Evolutionary conservation across 92 coral and sea anemone genomes (phyloP).

Genomic region (Chrysogorgia sp.): DNA sequence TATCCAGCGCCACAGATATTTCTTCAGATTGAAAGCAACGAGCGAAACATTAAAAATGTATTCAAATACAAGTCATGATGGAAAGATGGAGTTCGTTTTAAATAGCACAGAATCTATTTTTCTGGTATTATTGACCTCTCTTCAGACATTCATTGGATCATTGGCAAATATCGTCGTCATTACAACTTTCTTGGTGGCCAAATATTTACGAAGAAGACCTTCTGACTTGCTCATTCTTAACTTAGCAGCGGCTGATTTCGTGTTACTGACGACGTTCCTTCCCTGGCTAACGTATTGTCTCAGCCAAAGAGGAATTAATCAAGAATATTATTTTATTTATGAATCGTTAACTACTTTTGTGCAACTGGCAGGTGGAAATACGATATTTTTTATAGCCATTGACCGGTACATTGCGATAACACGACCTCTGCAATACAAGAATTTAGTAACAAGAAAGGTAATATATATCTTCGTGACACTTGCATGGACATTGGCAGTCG

Average conservation of each 20-base stretch:
- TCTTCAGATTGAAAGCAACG: too few species aligned
- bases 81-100: neutral
- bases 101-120: neutral
- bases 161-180: neutral
- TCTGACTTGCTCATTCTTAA: conserved; percentile 8
- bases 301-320: neutral
- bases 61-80: too few species aligned
- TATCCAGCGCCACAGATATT: too few species aligned
- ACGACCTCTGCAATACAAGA: neutral
- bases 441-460: neutral
- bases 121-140: neutral
- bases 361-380: neutral
- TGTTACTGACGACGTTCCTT: neutral
- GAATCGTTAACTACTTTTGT: conserved; percentile 1
- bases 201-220: neutral
- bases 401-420: neutral
- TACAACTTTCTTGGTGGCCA: neutral
- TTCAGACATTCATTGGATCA: neutral
- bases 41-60: too few species aligned
- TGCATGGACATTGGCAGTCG: neutral
- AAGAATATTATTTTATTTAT: neutral
- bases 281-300: neutral
- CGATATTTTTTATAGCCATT: neutral
- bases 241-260: conserved; percentile 1
- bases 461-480: neutral